These are phyloP conservation scores for Melozone crissalis DNA, from an alignment of 2,113 vertebrate species.

Conservation along the genomic window DNA sequence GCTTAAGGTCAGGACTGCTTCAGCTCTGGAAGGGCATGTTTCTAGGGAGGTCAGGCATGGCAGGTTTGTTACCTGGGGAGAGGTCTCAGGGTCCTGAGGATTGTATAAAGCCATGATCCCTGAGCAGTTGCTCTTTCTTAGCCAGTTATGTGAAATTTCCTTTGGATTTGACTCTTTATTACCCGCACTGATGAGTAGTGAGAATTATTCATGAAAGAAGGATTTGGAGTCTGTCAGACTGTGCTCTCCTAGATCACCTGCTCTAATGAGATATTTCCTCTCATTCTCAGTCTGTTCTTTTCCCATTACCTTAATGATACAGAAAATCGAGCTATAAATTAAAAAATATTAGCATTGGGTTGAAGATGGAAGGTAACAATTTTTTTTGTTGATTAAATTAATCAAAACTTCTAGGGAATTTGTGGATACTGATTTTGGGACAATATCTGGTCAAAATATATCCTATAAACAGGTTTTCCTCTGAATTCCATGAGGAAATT, in stretches of 20 bases:
- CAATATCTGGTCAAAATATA: not conserved
- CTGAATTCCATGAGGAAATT: not conserved
- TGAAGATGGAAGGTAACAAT: not conserved
- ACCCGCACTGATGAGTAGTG: not conserved
- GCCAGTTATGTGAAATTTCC: not conserved
- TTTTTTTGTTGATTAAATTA: not conserved
- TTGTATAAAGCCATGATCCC: not conserved
- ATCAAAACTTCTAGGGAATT: not conserved
- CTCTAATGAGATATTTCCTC: conserved; percentile 32
- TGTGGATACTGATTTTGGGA: not conserved
- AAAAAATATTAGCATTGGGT: not conserved
- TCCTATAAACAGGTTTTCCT: not conserved
- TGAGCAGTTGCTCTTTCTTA: not conserved
- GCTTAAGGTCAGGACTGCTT: not conserved
- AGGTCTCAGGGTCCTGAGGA: not conserved
- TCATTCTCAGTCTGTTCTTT: not conserved
- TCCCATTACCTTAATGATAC: not conserved
- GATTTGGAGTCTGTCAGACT: not conserved
- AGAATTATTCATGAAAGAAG: not conserved
- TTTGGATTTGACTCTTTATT: not conserved
- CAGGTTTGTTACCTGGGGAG: not conserved
- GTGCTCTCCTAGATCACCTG: not conserved
- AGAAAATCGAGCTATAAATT: not conserved
- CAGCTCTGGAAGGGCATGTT: not conserved
- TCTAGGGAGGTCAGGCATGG: not conserved